These are phyloP conservation scores for Eurois occulta DNA, from an alignment of 2,888 invertebrate genomes.

Conservation along the genomic window DNA sequence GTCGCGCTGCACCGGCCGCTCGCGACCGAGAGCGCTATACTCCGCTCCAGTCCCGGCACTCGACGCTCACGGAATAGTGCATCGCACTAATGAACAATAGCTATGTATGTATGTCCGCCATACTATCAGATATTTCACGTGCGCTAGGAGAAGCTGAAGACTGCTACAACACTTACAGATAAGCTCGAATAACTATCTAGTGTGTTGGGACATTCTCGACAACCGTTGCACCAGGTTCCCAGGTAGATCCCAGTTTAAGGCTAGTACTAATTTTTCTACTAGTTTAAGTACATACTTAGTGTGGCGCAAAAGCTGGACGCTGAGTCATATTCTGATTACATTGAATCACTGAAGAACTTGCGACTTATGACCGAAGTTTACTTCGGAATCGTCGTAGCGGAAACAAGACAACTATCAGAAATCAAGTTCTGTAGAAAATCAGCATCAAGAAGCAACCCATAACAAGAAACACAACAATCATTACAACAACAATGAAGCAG, in stretches of 20 bases:
- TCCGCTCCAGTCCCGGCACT: neutral
- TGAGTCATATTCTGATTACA: constrained; percentile 12
- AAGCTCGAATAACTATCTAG: neutral
- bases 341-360: constrained; percentile 14
- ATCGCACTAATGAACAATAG: neutral
- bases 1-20: constrained; percentile 19
- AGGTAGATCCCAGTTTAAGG: too few species aligned
- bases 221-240: too few species aligned
- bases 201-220: neutral
- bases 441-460: neutral
- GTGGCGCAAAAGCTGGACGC: constrained; percentile 7
- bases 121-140: neutral
- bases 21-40: constrained; percentile 16
- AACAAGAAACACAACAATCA: neutral
- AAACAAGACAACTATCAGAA: neutral
- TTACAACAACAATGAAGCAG: neutral
- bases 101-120: neutral
- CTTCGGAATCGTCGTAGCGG: constrained; percentile 1
- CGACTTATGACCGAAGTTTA: constrained; percentile 7
- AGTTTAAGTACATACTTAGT: too few species aligned
- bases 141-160: neutral
- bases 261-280: too few species aligned
- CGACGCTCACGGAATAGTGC: neutral
- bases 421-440: neutral
- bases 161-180: constrained; percentile 1